phyloP scores from a whole-genome alignment of 2,797 vertebrate species.

The Mormyrops boulengeri region DNA sequence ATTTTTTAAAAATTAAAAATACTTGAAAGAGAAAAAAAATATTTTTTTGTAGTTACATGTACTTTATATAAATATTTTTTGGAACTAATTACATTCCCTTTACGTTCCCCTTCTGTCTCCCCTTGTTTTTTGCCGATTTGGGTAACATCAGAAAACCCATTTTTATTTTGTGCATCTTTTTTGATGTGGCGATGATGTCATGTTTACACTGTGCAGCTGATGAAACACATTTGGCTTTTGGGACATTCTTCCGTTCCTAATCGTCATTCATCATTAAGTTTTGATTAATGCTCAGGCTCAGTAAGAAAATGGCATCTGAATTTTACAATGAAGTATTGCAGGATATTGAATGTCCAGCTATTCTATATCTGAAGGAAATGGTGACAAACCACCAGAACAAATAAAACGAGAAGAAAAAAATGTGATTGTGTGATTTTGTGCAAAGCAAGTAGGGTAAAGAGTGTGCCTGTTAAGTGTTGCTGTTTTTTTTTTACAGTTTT shows the following conservation, averaged over 20 bases:
- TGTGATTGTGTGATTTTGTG: not conserved
- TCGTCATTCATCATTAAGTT: not conserved
- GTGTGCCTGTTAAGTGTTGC: not conserved
- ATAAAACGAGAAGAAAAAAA: not conserved
- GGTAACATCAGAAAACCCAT: not conserved
- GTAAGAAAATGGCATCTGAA: not conserved
- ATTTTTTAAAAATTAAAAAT: not conserved
- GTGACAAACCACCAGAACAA: not conserved
- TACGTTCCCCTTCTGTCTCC: not conserved
- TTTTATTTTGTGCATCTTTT: not conserved
- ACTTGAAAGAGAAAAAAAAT: not conserved
- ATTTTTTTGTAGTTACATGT: not conserved
- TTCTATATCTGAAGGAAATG: not conserved
- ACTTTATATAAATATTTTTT: not conserved
- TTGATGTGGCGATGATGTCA: not conserved
- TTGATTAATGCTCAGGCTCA: not conserved
- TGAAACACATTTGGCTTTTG: not conserved
- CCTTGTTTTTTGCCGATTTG: not conserved
- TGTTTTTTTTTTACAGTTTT: too few relatives aligned
- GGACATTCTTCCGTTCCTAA: not conserved
- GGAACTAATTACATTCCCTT: not conserved
- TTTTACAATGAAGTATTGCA: not conserved
- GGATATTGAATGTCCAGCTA: not conserved
- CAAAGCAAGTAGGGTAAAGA: not conserved
- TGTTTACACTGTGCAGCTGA: not conserved